Base-by-base conservation (phyloP, 2,888 invertebrate genomes). In the Cryptus viduatorius region DNA sequence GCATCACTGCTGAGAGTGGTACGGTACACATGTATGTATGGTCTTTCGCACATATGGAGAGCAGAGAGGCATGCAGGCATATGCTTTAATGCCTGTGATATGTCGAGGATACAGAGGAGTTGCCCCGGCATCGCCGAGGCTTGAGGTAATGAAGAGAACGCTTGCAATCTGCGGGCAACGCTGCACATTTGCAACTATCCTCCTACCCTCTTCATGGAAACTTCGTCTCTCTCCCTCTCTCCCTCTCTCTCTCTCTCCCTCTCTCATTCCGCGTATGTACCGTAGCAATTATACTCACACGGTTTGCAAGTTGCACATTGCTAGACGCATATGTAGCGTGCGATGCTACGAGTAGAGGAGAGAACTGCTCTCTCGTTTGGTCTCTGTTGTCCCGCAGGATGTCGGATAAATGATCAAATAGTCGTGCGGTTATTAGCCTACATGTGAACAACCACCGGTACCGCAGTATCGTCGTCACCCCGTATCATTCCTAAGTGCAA, bases 221-320 rank as follows among this genome's bases (percentile, higher is more conserved):
- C 50, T 53, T 16, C 29, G 7, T 46, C 46, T 19, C 16, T 44
- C 61, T 69, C 46, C 19, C 75, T 42, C 64, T 42, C 29, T 64
- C 69, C 24, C 24, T 24, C 75, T 42, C 64, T 42, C 29, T 64
- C 69, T 1, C 24, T 24, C 61, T 69, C 46, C 31, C 75, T 42
- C 64, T 42, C 29, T 64, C 69, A 3, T 48, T 5, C 65, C n/a
- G 1, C 42, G n/a, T 82, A 56, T 72, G 31, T 77, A 59, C 65
- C 72, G 19, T 46, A 46, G 78, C 72, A 82, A 82, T 82, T 82
- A 82, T 78, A 65, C 78, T 73, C 44, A 29, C 72, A 78, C 53
- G 77, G 78, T 72, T 67, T 68, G 67, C 78, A 72, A 78, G 78
- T 78, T 82, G 64, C 56, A 37, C 67, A 61, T 46, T 48, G 69